A percentile compares a stretch with the other conserved stretches of the same genome.
Evolutionary conservation across 2,797 vertebrate genomes (phyloP).

Genomic region (Paramormyrops hopkinsi): DNA sequence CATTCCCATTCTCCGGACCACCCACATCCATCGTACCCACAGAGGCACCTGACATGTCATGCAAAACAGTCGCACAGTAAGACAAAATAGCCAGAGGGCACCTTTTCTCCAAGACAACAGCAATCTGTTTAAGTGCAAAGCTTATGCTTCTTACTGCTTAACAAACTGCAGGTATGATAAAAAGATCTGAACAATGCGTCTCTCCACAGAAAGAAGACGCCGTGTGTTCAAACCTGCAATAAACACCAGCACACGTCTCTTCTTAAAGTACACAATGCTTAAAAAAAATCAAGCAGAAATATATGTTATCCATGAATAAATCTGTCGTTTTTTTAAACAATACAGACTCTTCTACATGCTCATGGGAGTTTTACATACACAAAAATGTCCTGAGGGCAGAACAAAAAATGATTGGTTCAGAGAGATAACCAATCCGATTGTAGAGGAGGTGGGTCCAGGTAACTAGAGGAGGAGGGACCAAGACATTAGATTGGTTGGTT

Average conservation of each 20-base stretch:
- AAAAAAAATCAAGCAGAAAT: background rate
- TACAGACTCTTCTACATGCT: background rate
- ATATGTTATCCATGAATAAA: background rate
- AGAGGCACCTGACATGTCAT: background rate
- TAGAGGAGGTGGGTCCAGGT: background rate
- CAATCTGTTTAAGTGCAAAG: background rate
- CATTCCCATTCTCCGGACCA: background rate
- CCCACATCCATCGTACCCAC: background rate
- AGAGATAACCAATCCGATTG: background rate
- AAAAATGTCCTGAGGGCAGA: background rate
- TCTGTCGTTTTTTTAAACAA: background rate
- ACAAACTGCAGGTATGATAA: background rate
- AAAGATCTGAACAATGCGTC: background rate
- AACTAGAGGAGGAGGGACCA: background rate
- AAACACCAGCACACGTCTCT: background rate
- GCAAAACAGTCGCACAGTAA: background rate
- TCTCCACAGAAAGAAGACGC: background rate
- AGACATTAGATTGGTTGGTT: background rate
- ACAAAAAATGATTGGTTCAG: background rate
- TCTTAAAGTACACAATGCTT: background rate
- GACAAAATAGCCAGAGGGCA: background rate
- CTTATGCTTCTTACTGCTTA: background rate
- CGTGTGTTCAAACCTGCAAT: background rate
- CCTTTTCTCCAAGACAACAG: background rate
- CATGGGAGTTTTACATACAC: background rate